A percentile compares a stretch with the other conserved stretches of the same genome.
Evolutionary conservation across 2,888 invertebrate species (phyloP).

Genomic region (Ephialtes manifestator): DNA sequence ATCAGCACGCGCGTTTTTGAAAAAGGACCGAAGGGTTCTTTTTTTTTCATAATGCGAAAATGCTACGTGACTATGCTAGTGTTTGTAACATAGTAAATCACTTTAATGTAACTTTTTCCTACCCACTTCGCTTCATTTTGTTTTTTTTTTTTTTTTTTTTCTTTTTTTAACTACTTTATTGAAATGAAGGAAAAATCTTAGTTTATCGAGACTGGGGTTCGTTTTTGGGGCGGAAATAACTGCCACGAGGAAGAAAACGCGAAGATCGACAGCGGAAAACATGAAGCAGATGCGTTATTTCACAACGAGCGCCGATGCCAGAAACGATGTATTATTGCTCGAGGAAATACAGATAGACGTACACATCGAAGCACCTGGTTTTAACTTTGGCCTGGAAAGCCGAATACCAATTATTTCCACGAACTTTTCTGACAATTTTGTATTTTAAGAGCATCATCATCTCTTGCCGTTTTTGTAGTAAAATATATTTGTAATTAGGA

Average conservation of each 20-base stretch:
- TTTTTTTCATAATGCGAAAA: constrained; percentile 60
- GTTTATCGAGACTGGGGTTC: constrained; percentile 46
- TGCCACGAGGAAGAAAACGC: background rate
- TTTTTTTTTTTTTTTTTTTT: constrained; percentile 58
- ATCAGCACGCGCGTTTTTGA: constrained; percentile 25
- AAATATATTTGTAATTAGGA: constrained; percentile 7
- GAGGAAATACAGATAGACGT: background rate
- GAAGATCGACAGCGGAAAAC: background rate
- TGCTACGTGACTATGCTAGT: constrained; percentile 82
- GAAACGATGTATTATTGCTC: background rate
- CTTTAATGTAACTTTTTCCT: constrained; percentile 79
- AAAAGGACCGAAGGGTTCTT: constrained; percentile 33
- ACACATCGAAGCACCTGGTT: background rate
- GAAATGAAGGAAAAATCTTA: constrained; percentile 48
- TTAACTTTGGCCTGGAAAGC: background rate
- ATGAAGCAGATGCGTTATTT: background rate
- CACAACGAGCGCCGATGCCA: background rate
- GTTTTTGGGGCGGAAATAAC: background rate
- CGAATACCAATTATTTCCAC: background rate
- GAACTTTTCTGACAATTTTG: background rate
- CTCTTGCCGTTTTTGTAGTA: constrained; percentile 4
- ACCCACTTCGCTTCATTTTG: constrained; percentile 66
- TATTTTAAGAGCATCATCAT: constrained; percentile 5
- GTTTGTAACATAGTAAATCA: constrained; percentile 82
- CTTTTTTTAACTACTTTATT: constrained; percentile 57